Conservation (phyloP, 2,113 vertebrate genomes). For the Syrrhaptes paradoxus region DNA sequence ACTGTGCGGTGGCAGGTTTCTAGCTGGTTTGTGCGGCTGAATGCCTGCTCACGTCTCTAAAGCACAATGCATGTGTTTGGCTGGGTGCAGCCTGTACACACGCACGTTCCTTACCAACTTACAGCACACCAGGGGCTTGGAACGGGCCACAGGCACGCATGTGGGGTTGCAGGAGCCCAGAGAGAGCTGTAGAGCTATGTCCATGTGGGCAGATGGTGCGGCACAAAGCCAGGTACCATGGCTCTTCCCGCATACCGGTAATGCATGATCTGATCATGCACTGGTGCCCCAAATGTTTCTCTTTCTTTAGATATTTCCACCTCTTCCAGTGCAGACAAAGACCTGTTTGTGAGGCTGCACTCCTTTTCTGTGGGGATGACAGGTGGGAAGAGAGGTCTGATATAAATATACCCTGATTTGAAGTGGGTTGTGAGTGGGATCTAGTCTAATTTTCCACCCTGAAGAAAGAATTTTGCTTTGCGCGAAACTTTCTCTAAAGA, state of each 20-base stretch:
- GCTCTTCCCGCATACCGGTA: rapidly evolving
- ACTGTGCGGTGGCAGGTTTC: not conserved
- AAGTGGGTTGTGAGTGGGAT: not conserved
- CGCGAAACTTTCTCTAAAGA: conserved; percentile 31
- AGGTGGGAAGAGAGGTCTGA: conserved; percentile 10
- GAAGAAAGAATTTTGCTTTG: conserved; percentile 40
- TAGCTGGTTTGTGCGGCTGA: not conserved
- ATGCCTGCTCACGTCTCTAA: rapidly evolving
- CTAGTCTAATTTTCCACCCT: not conserved
- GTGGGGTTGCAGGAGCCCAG: not conserved
- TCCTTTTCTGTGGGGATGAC: conserved; percentile 36
- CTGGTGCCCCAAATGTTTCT: not conserved
- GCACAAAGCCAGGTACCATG: not conserved
- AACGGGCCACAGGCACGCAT: rapidly evolving
- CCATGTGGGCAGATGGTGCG: rapidly evolving
- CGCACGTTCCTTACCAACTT: rapidly evolving
- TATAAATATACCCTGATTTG: not conserved
- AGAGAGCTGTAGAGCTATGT: not conserved
- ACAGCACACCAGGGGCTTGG: not conserved
- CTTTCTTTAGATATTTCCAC: not conserved
- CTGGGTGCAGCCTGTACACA: rapidly evolving
- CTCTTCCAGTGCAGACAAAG: conserved; percentile 10
- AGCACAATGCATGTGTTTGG: rapidly evolving
- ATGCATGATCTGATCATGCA: rapidly evolving
- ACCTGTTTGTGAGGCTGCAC: not conserved